Conservation (phyloP, 2,113 vertebrate species). For the Austrofundulus limnaeus region DNA sequence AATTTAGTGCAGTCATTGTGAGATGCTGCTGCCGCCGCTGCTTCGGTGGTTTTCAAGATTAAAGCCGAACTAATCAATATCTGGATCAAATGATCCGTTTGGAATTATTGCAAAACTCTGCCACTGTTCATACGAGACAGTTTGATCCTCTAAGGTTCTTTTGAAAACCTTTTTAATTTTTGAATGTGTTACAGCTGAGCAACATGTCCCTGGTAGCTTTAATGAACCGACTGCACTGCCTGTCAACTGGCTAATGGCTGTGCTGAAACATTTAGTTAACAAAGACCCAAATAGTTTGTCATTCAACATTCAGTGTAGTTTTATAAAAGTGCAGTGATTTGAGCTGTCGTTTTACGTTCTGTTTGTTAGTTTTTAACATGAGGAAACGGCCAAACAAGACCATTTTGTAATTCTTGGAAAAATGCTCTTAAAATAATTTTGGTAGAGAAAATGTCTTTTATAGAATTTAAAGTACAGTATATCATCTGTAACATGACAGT, state of each 20-base stretch:
- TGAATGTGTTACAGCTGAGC: neutral
- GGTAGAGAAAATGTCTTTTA: too few relatives aligned
- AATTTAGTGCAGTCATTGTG: neutral
- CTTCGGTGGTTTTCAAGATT: neutral
- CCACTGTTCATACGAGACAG: neutral
- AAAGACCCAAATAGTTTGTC: neutral
- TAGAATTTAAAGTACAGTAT: too few relatives aligned
- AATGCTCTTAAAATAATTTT: too few relatives aligned
- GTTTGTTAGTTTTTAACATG: too few relatives aligned
- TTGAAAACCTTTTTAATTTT: neutral
- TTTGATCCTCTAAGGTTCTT: neutral
- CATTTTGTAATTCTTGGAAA: too few relatives aligned
- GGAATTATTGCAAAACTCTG: neutral
- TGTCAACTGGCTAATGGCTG: slow-evolving; percentile 1
- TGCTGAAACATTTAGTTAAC: neutral
- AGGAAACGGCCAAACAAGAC: too few relatives aligned
- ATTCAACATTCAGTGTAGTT: too few relatives aligned
- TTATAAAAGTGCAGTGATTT: too few relatives aligned
- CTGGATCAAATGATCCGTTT: neutral
- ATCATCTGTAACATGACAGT: too few relatives aligned
- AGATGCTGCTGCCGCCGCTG: neutral
- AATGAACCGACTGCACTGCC: neutral
- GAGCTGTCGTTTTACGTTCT: too few relatives aligned
- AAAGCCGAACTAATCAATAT: neutral
- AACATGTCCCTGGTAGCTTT: neutral